phyloP scores from a whole-genome alignment of 2,888 invertebrate genomes.

The Spodoptera littoralis region DNA sequence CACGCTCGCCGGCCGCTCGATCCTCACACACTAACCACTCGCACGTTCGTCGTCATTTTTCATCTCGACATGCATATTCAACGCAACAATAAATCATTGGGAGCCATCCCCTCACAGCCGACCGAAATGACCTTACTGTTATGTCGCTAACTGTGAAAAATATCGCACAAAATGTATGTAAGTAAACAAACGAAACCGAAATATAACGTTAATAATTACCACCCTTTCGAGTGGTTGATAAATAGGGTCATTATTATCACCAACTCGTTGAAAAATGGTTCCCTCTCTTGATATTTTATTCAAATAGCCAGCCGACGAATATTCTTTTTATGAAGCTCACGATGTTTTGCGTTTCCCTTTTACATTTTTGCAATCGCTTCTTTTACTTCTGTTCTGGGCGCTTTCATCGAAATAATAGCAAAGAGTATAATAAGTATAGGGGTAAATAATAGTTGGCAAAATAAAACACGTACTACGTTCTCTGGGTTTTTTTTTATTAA shows the following conservation, averaged over 20 bases:
- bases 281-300: constrained; percentile 83
- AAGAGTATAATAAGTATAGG: too few relatives aligned
- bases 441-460: constrained; percentile 40
- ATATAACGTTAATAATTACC: constrained; percentile 87
- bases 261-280: constrained; percentile 83
- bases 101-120: constrained; percentile 77
- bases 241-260: constrained; percentile 87
- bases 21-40: constrained; percentile 73
- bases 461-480: constrained; percentile 21
- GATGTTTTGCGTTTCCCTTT: constrained; percentile 65
- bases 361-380: constrained; percentile 57
- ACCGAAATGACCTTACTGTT: constrained; percentile 82
- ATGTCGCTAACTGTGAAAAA: constrained; percentile 79
- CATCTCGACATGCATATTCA: constrained; percentile 88
- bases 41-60: constrained; percentile 84
- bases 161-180: constrained; percentile 76
- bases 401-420: constrained; percentile 53
- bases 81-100: constrained; percentile 86
- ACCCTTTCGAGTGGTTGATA: constrained; percentile 86
- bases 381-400: constrained; percentile 43
- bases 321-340: constrained; percentile 72
- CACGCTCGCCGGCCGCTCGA: constrained; percentile 44
- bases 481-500: not conserved
- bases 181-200: constrained; percentile 84
- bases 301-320: constrained; percentile 79